Percentiles rank a stretch among this genome's conserved stretches.
These are phyloP conservation scores for Thinocorus orbignyianus DNA, from an alignment of 2,113 vertebrate species.

Conservation along the genomic window DNA sequence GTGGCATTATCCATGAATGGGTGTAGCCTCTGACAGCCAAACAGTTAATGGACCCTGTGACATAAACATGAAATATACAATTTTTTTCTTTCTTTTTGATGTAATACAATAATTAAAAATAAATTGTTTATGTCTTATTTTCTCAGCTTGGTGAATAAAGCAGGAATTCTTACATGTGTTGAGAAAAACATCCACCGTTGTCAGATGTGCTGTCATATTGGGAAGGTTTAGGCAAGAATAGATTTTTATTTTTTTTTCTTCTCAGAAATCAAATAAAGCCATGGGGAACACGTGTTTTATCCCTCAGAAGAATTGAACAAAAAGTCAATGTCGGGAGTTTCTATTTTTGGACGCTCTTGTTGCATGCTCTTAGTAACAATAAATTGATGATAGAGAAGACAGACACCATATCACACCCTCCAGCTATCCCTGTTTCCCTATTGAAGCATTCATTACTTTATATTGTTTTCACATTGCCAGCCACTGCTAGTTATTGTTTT, in stretches of 20 bases:
- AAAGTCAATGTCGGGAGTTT: slow-evolving; percentile 55
- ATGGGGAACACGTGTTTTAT: slow-evolving; percentile 48
- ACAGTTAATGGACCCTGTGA: neutral
- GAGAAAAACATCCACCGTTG: neutral
- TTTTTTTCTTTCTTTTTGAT: neutral
- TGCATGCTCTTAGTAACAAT: slow-evolving; percentile 60
- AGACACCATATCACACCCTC: slow-evolving; percentile 58
- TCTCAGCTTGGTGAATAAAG: neutral
- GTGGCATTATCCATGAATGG: neutral
- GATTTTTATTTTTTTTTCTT: neutral
- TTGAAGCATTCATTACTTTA: slow-evolving; percentile 69
- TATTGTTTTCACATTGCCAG: slow-evolving; percentile 62
- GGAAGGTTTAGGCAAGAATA: slow-evolving; percentile 26
- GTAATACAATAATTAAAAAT: neutral
- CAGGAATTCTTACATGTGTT: neutral
- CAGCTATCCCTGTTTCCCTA: slow-evolving; percentile 60
- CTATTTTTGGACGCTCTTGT: slow-evolving; percentile 41
- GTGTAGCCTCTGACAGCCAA: neutral
- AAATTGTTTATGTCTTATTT: neutral
- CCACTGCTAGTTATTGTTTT: slow-evolving; percentile 66
- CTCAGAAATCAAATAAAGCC: slow-evolving; percentile 44
- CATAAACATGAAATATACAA: neutral
- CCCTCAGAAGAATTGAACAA: slow-evolving; percentile 44
- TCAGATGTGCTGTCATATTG: neutral
- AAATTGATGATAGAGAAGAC: slow-evolving; percentile 56